phyloP scores from a whole-genome alignment of 2,797 vertebrate species.

The Tangara arthus region DNA sequence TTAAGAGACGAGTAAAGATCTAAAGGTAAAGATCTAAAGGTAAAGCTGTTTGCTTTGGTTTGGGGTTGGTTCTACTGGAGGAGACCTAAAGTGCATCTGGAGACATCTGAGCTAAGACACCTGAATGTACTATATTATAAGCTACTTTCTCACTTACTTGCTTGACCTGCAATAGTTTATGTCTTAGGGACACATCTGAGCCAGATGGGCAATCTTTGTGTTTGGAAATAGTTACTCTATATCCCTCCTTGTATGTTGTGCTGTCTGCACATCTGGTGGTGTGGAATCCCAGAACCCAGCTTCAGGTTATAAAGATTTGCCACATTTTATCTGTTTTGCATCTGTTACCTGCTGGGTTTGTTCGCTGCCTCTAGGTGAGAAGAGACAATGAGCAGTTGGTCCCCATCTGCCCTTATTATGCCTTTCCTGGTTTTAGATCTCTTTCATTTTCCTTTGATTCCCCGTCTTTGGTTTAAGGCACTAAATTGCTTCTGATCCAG shows the following conservation, averaged over 20 bases:
- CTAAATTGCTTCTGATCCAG: not conserved
- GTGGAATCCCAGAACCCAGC: not conserved
- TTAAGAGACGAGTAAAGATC: not conserved
- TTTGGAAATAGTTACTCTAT: not conserved
- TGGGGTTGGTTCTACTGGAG: not conserved
- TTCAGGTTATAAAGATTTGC: not conserved
- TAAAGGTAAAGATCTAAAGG: not conserved
- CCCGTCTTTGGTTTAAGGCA: not conserved
- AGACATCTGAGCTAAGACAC: not conserved
- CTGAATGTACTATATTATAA: not conserved
- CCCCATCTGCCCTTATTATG: not conserved
- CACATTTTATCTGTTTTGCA: not conserved
- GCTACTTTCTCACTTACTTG: not conserved
- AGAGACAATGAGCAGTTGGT: not conserved
- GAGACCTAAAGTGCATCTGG: not conserved
- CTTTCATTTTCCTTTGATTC: not conserved
- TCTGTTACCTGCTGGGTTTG: not conserved
- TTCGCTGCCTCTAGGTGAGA: not conserved
- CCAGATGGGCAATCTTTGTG: not conserved
- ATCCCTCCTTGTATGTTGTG: not conserved
- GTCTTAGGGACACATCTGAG: not conserved
- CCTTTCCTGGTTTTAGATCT: not conserved
- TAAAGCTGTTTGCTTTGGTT: not conserved
- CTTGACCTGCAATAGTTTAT: not conserved
- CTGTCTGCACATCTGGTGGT: not conserved